Evolutionary conservation across 2,797 vertebrate genomes (phyloP).

Genomic region (Lacerta viridis): DNA sequence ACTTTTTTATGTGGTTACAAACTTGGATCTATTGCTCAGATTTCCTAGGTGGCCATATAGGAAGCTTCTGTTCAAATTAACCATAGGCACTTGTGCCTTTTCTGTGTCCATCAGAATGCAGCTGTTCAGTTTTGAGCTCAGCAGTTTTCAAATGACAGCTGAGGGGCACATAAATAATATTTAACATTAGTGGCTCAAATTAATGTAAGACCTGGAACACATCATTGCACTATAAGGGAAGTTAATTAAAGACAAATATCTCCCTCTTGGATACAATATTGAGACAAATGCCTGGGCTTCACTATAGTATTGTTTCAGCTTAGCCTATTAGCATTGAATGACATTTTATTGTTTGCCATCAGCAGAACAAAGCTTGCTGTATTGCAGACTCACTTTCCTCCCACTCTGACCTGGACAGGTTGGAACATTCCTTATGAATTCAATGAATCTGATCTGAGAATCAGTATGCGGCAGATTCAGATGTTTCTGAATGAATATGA

Average conservation of each 20-base stretch:
- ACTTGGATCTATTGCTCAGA: constrained; percentile 15
- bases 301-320: constrained; percentile 18
- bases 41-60: neutral
- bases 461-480: constrained; percentile 93
- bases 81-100: neutral
- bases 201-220: neutral
- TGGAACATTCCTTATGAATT: constrained; percentile 99
- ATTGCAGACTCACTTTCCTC: neutral
- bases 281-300: constrained; percentile 39
- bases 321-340: constrained; percentile 38
- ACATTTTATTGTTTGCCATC: constrained; percentile 2
- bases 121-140: constrained; percentile 27
- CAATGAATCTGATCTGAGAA: constrained; percentile 93
- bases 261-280: constrained; percentile 46
- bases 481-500: constrained; percentile 96
- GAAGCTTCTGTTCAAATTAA: constrained; percentile 18
- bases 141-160: neutral
- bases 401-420: constrained; percentile 78
- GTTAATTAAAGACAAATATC: constrained; percentile 25
- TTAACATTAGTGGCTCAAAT: neutral
- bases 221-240: constrained; percentile 28
- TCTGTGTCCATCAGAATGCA: neutral
- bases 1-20: constrained; percentile 25
- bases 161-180: constrained; percentile 20
- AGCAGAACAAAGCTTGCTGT: constrained; percentile 22